Conservation (phyloP, 1,140 invertebrate genomes). For the Tribolium castaneum region DNA sequence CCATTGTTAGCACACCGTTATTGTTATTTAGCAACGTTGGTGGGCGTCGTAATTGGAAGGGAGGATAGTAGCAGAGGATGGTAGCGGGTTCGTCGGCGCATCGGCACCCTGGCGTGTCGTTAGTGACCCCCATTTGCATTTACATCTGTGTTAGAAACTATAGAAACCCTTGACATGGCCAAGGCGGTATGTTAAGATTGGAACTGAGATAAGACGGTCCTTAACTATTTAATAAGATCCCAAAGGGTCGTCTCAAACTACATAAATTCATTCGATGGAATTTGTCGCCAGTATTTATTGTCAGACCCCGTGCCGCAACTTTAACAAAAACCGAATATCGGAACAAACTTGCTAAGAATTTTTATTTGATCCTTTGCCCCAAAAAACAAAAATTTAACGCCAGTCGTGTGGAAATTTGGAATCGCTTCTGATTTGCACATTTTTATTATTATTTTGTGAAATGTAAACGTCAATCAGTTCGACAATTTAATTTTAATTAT, state of each 20-base stretch:
- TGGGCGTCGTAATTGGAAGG: constrained; percentile 45
- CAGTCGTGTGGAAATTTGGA: not conserved
- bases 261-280: constrained; percentile 46
- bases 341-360: constrained; percentile 22
- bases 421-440: not conserved
- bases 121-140: constrained; percentile 52
- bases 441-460: not conserved
- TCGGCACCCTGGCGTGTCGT: constrained; percentile 42
- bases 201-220: constrained; percentile 50
- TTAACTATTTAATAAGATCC: constrained; percentile 53
- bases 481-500: not conserved
- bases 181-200: constrained; percentile 53
- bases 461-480: not conserved
- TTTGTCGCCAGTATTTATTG: constrained; percentile 37
- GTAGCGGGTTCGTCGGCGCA: constrained; percentile 40
- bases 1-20: constrained; percentile 11
- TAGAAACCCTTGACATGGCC: constrained; percentile 53
- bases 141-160: constrained; percentile 53
- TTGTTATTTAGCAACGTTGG: constrained; percentile 30
- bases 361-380: not conserved
- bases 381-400: not conserved
- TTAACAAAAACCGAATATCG: constrained; percentile 20
- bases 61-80: constrained; percentile 44
- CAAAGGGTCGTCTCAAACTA: constrained; percentile 44
- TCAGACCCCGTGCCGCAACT: constrained; percentile 7